These are phyloP conservation scores for Eremophila alpestris DNA, from an alignment of 2,797 vertebrate species.

Conservation along the genomic window DNA sequence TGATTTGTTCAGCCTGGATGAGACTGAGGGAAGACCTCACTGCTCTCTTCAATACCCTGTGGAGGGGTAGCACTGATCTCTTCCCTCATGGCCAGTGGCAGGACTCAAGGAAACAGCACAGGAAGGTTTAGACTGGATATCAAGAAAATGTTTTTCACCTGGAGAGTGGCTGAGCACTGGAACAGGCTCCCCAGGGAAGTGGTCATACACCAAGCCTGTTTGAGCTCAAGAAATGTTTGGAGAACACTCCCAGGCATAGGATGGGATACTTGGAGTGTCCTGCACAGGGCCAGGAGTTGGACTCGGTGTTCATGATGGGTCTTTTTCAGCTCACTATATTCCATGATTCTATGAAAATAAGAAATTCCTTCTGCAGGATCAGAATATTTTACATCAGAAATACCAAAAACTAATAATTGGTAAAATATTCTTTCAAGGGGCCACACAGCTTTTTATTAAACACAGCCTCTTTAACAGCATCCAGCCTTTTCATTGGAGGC, in stretches of 20 bases:
- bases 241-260: background rate
- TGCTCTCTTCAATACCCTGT: background rate
- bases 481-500: background rate
- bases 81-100: background rate
- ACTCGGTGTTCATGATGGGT: background rate
- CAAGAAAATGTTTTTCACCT: background rate
- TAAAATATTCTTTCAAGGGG: background rate
- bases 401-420: background rate
- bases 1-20: background rate
- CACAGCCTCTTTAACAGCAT: background rate
- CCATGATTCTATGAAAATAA: background rate
- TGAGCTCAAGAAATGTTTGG: background rate
- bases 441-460: background rate
- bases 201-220: background rate
- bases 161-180: background rate
- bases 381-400: background rate
- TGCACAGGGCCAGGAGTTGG: background rate
- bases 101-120: background rate
- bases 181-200: background rate
- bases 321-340: background rate
- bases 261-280: background rate
- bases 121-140: background rate
- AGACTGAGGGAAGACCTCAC: background rate
- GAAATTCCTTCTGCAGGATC: background rate
- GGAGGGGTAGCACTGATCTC: background rate